phyloP scores from a whole-genome alignment of 2,113 vertebrate genomes.

The Anser cygnoides region DNA sequence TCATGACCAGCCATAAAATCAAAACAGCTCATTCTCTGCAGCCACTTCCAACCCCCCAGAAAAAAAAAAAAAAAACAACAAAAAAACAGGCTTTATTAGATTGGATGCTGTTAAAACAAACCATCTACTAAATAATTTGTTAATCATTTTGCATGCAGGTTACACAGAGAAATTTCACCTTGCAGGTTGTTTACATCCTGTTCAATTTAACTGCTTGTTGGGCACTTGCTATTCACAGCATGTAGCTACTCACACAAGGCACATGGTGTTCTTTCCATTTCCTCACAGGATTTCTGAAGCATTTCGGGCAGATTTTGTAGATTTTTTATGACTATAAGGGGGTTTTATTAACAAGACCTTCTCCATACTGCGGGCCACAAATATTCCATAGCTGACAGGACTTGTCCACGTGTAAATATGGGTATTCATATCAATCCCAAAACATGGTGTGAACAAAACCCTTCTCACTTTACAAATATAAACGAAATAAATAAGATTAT shows the following conservation, averaged over 20 bases:
- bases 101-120: neutral
- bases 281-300: slow-evolving; percentile 2
- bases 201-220: slow-evolving; percentile 21
- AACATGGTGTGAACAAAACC: neutral
- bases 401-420: neutral
- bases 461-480: neutral
- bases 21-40: neutral
- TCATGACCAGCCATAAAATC: neutral
- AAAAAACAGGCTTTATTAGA: neutral
- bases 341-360: neutral
- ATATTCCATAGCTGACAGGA: neutral
- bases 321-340: neutral
- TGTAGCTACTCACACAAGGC: neutral
- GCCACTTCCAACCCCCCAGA: neutral
- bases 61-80: neutral
- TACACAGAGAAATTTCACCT: slow-evolving; percentile 26
- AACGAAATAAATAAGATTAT: neutral
- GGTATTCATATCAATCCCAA: neutral
- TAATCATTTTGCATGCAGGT: neutral
- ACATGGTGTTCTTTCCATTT: neutral
- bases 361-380: neutral
- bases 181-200: neutral
- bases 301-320: neutral
- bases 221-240: slow-evolving; percentile 31
- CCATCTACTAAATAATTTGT: slow-evolving; percentile 7